Evolutionary conservation across 2,888 invertebrate species (phyloP).

Genomic region (Leuctra nigra): DNA sequence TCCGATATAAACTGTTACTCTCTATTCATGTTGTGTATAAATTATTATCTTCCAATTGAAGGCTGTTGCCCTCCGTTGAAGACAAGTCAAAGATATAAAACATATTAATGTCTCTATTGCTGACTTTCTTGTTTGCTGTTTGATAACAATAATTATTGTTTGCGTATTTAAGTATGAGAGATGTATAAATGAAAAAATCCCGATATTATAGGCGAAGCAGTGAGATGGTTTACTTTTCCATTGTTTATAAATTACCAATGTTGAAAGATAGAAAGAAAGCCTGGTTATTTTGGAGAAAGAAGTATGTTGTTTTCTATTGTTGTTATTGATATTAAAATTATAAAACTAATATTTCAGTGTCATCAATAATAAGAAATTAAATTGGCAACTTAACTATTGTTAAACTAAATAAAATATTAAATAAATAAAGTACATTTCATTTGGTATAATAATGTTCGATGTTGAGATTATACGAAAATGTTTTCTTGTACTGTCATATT

Average conservation of each 20-base stretch:
- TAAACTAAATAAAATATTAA: too few relatives aligned
- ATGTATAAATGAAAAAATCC: neutral
- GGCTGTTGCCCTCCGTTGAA: too few relatives aligned
- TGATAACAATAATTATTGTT: too few relatives aligned
- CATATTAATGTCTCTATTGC: neutral
- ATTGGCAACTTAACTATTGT: too few relatives aligned
- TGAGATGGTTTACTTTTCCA: too few relatives aligned
- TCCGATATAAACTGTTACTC: too few relatives aligned
- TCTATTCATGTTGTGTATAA: too few relatives aligned
- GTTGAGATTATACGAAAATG: neutral
- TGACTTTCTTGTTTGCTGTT: neutral
- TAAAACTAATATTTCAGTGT: neutral
- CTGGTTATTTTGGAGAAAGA: neutral
- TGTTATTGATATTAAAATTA: slow-evolving; percentile 3
- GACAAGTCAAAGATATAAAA: too few relatives aligned
- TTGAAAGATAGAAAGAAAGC: neutral
- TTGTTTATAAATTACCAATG: too few relatives aligned
- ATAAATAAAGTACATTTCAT: neutral
- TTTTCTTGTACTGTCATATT: neutral
- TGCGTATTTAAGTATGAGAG: too few relatives aligned
- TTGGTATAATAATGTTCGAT: neutral
- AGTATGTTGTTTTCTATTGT: slow-evolving; percentile 5
- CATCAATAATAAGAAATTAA: neutral
- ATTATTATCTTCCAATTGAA: too few relatives aligned
- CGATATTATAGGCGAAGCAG: too few relatives aligned